Base-by-base conservation (phyloP, 2,113 vertebrate species). In the Scatophagus argus region DNA sequence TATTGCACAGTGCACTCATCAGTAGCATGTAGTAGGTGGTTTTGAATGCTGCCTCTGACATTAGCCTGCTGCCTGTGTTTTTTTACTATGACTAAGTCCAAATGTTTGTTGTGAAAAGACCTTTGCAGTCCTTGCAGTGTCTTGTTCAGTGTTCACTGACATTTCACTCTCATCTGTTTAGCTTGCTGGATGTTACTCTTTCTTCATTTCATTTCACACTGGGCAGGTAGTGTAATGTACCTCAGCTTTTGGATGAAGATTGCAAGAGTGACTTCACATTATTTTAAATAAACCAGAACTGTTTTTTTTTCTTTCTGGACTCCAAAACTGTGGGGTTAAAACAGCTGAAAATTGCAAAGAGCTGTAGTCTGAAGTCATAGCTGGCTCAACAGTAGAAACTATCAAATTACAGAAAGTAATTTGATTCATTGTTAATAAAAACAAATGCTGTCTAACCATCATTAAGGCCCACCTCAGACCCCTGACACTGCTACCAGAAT, bases 281-380 rank as follows among this genome's bases (percentile, higher is more conserved):
- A 21, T 16, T 72, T 71, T 19, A 36, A 70, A 25, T 61, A 27
- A 73, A 74, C 46, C 13, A 10, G 6, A 60, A 38, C 14, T 38
- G n/a, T 6, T 52, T 64, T 46, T 31, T 25, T 52, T 62, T 62
- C 2, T 29, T 2, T 43, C 17, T 32, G 5, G 2, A 54, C 27
- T 17, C 4, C 10, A 6, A 47, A 46, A 14, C 29, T 21, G 8
- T 63, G 59, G 27, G 38, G 38, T 12, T 3, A 43, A 62, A 43
- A 17, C 4, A 34, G 21, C 46, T 19, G 44, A 25, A 25, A 25
- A 23, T 21, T 52, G 14, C 11, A 52, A 54, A 43, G 12, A 27
- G 3, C 31, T 13, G 3, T 16, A 23, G 25, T 25, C 27, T 27
- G n/a, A 49, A 27, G 11, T 41, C 12, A 21, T 17, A 6, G 23